phyloP scores from a whole-genome alignment of 2,888 invertebrate genomes.

The Plusia festucae region DNA sequence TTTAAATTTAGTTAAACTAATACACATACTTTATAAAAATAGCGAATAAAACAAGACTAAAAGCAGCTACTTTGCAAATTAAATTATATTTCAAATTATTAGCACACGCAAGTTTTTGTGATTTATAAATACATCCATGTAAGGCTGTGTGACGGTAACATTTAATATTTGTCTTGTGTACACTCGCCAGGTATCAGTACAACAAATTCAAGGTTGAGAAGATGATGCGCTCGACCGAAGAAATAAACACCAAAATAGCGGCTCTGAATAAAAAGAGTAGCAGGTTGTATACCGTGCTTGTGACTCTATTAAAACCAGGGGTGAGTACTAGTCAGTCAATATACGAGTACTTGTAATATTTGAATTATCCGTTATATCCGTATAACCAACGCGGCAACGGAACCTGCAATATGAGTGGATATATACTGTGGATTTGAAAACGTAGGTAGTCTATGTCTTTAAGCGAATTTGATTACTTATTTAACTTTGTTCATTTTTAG shows the following conservation, averaged over 20 bases:
- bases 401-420: too few relatives aligned
- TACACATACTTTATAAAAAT: not conserved
- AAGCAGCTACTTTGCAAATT: constrained; percentile 11
- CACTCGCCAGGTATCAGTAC: constrained; percentile 58
- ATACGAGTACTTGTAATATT: too few relatives aligned
- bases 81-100: not conserved
- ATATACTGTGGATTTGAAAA: too few relatives aligned
- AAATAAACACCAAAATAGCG: constrained; percentile 51
- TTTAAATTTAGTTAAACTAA: constrained; percentile 4
- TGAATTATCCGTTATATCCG: too few relatives aligned
- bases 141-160: not conserved
- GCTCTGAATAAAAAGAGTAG: constrained; percentile 46
- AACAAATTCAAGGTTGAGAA: constrained; percentile 60
- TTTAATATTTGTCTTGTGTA: not conserved
- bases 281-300: constrained; percentile 33
- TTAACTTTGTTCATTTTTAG: too few relatives aligned
- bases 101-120: constrained; percentile 19
- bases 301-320: constrained; percentile 10
- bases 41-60: constrained; percentile 17
- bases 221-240: constrained; percentile 42
- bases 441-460: too few relatives aligned
- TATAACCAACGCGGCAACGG: too few relatives aligned
- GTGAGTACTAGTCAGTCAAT: not conserved
- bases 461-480: too few relatives aligned
- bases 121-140: constrained; percentile 11